Conservation (phyloP, 2,113 vertebrate species). For the Phalacrocorax pelagicus region DNA sequence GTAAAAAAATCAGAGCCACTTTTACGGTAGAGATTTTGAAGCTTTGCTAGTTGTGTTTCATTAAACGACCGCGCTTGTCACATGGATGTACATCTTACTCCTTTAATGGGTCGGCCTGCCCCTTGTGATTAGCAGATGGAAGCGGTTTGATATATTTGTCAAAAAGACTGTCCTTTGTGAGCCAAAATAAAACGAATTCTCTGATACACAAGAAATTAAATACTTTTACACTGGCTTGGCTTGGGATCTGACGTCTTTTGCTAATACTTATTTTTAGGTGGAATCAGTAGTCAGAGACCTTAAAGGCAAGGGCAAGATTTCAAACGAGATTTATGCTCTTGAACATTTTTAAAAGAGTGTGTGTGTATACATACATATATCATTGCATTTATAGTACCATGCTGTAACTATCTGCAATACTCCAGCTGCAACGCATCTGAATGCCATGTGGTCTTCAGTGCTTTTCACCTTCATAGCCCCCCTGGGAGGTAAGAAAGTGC, state of each 20-base stretch:
- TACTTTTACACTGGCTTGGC: constrained; percentile 19
- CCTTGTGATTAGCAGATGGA: constrained; percentile 44
- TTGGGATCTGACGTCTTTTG: constrained; percentile 8
- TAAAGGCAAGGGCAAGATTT: constrained; percentile 19
- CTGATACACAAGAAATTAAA: constrained; percentile 33
- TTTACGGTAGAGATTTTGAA: constrained; percentile 15
- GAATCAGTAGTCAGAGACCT: constrained; percentile 35
- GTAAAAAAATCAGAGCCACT: background rate
- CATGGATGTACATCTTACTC: background rate
- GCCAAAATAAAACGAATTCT: background rate
- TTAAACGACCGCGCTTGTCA: background rate
- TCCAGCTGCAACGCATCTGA: constrained; percentile 42
- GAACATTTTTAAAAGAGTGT: background rate
- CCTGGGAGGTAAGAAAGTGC: background rate
- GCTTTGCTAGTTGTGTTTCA: constrained; percentile 33
- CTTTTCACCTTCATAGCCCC: constrained; percentile 23
- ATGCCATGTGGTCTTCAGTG: background rate
- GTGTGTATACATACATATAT: constrained; percentile 5
- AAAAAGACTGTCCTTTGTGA: constrained; percentile 32
- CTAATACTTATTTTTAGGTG: constrained; percentile 13
- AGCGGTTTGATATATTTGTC: constrained; percentile 38
- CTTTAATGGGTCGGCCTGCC: background rate
- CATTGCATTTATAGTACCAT: constrained; percentile 4
- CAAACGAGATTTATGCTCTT: constrained; percentile 23
- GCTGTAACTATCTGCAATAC: background rate